Evolutionary conservation across 1,140 invertebrate genomes (phyloP).

Genomic region (Cardiocondyla obscurior): DNA sequence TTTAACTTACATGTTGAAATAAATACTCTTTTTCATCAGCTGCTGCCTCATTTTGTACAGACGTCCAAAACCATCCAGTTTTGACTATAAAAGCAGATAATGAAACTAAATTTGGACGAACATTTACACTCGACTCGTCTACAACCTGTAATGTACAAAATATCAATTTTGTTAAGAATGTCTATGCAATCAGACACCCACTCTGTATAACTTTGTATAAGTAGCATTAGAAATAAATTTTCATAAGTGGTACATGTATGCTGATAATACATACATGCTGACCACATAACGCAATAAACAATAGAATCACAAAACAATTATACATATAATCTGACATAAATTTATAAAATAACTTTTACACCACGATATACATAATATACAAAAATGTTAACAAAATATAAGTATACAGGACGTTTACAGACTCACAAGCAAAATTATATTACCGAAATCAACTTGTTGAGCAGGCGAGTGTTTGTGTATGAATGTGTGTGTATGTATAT

Average conservation of each 20-base stretch:
- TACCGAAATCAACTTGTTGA: background rate
- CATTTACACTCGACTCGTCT: slow-evolving; percentile 89
- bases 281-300: background rate
- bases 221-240: background rate
- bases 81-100: slow-evolving; percentile 90
- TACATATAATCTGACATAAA: background rate
- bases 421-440: background rate
- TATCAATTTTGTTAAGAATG: too few species aligned
- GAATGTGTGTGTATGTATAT: background rate
- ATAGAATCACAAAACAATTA: background rate
- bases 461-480: too few species aligned
- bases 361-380: background rate
- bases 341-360: background rate
- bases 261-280: background rate
- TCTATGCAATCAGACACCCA: background rate
- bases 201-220: too few species aligned
- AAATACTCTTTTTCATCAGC: slow-evolving; percentile 95
- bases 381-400: too few species aligned
- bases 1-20: slow-evolving; percentile 89
- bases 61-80: slow-evolving; percentile 98
- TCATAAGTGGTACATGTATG: background rate
- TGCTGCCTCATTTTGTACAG: slow-evolving; percentile 97
- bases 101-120: slow-evolving; percentile 87
- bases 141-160: slow-evolving; percentile 87
- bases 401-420: background rate